Evolutionary conservation across 2,113 vertebrate species (phyloP).

Genomic region (Dicentrarchus labrax): DNA sequence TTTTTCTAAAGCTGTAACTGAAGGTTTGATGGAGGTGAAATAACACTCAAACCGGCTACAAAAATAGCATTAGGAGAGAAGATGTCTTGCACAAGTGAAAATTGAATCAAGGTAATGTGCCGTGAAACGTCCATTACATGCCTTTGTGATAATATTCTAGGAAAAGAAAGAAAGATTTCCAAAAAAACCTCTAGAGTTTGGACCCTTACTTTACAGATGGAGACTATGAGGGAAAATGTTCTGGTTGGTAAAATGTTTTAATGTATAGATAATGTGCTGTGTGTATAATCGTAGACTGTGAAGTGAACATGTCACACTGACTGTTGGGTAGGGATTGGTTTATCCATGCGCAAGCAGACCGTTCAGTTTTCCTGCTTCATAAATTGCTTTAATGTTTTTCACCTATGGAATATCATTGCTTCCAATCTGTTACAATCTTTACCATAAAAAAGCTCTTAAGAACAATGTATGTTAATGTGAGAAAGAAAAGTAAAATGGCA

Average conservation of each 20-base stretch:
- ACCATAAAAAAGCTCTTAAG: neutral
- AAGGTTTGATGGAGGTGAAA: constrained; percentile 21
- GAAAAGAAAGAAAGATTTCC: constrained; percentile 15
- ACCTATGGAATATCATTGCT: neutral
- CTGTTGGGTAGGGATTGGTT: neutral
- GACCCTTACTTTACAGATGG: neutral
- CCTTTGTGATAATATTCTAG: constrained; percentile 37
- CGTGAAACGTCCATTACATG: constrained; percentile 55
- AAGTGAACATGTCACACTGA: neutral
- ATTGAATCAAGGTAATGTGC: constrained; percentile 56
- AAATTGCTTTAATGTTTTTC: neutral
- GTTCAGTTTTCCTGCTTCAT: neutral
- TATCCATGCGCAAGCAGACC: constrained; percentile 9
- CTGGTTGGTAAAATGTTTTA: neutral
- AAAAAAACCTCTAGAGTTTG: constrained; percentile 25
- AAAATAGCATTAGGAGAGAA: constrained; percentile 43
- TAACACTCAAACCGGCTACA: neutral
- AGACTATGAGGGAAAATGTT: neutral
- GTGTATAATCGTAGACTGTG: neutral
- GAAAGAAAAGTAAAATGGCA: constrained; percentile 15
- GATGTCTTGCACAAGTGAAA: constrained; percentile 41
- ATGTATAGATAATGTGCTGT: neutral
- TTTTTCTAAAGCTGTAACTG: constrained; percentile 10
- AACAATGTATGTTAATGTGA: neutral
- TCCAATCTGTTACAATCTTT: neutral